These are phyloP conservation scores for Drosophila eugracilis DNA, from an alignment of 1,140 invertebrate species.

Conservation along the genomic window DNA sequence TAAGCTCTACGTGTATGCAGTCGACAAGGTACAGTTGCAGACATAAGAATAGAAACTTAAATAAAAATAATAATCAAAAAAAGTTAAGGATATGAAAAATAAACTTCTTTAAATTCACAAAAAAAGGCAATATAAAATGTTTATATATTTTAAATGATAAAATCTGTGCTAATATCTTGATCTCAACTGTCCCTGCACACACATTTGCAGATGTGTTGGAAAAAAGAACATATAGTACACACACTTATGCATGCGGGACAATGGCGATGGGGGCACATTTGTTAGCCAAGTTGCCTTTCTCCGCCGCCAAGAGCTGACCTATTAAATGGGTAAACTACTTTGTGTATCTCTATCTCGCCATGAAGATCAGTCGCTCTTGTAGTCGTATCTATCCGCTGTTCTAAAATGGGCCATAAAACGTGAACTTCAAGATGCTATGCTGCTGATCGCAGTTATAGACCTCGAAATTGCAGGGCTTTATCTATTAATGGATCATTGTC, in stretches of 20 bases:
- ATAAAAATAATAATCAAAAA: no score
- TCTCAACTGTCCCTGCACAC: slow-evolving; percentile 14
- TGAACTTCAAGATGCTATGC: slow-evolving; percentile 41
- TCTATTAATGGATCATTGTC: slow-evolving; percentile 29
- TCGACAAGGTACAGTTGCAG: not conserved
- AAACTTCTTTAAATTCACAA: no score
- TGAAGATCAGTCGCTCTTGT: slow-evolving; percentile 42
- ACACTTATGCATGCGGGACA: slow-evolving; percentile 42
- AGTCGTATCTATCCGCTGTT: slow-evolving; percentile 42
- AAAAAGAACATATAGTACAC: slow-evolving; percentile 20
- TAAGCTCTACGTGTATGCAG: slow-evolving; percentile 6
- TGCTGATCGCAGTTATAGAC: slow-evolving; percentile 19
- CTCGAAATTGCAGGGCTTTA: slow-evolving; percentile 9
- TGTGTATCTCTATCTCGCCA: slow-evolving; percentile 38
- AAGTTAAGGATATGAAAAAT: no score
- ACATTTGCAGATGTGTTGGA: slow-evolving; percentile 8
- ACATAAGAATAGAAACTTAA: not conserved
- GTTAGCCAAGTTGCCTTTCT: slow-evolving; percentile 39
- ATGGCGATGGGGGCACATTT: slow-evolving; percentile 49
- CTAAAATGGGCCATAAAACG: slow-evolving; percentile 52
- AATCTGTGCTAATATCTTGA: not conserved
- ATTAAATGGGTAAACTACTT: slow-evolving; percentile 53
- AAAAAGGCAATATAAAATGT: no score
- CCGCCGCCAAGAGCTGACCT: slow-evolving; percentile 41
- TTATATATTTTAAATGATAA: not conserved